phyloP scores from a whole-genome alignment of 2,888 invertebrate genomes.

The Drosophila ustulata region DNA sequence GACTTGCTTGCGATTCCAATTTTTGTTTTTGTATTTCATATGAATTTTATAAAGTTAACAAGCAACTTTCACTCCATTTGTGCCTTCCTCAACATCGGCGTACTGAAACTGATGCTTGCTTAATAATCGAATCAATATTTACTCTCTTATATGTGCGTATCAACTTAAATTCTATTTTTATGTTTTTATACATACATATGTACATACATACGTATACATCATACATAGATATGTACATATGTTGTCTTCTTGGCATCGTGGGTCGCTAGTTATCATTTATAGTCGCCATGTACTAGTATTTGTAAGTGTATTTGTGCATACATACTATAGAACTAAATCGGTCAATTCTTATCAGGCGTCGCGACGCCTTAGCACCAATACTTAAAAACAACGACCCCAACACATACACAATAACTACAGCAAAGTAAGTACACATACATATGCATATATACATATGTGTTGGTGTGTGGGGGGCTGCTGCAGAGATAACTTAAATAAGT shows the following conservation, averaged over 20 bases:
- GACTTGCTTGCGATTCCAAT: background rate
- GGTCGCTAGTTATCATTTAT: conserved; percentile 52
- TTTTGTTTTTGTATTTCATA: conserved; percentile 2
- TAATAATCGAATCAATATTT: conserved; percentile 23
- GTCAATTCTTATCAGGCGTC: conserved; percentile 66
- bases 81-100: conserved; percentile 35
- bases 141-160: conserved; percentile 6
- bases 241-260: conserved; percentile 44
- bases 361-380: conserved; percentile 30
- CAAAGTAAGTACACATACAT: background rate
- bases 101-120: conserved; percentile 17
- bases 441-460: background rate
- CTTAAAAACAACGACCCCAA: conserved; percentile 16
- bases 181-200: background rate
- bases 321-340: conserved; percentile 63
- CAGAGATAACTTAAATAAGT: conserved; percentile 23
- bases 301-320: conserved; percentile 8
- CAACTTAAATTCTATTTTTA: no score
- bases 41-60: conserved; percentile 14
- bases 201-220: conserved; percentile 5
- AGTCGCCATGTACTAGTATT: conserved; percentile 8
- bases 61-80: conserved; percentile 22
- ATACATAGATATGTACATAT: conserved; percentile 7
- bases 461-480: conserved; percentile 20
- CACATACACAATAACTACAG: conserved; percentile 11